Conservation (phyloP, 2,888 invertebrate genomes). For the Erebia epiphron region DNA sequence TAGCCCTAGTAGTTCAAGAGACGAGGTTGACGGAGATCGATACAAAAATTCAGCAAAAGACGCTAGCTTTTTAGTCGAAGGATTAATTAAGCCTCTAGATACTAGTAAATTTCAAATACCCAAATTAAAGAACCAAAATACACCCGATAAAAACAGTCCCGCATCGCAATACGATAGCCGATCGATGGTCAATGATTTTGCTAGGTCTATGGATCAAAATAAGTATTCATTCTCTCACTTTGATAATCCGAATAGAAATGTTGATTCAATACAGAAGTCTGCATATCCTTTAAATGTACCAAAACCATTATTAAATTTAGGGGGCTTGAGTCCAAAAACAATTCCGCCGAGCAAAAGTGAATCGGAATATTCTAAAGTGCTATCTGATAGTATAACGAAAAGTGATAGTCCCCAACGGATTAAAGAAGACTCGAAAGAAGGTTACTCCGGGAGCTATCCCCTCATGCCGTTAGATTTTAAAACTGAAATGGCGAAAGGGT, state of each 20-base stretch:
- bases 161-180: constrained; percentile 71
- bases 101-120: constrained; percentile 94
- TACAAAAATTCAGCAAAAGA: constrained; percentile 85
- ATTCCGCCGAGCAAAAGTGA: constrained; percentile 59
- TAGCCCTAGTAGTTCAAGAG: constrained; percentile 85
- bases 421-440: constrained; percentile 71
- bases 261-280: constrained; percentile 70
- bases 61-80: constrained; percentile 86
- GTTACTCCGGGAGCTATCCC: constrained; percentile 63
- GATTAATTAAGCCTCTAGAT: constrained; percentile 89
- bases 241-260: constrained; percentile 64
- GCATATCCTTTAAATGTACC: constrained; percentile 75
- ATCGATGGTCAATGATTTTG: constrained; percentile 74
- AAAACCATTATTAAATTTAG: constrained; percentile 74
- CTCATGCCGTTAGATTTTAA: constrained; percentile 74
- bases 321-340: constrained; percentile 73
- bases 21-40: constrained; percentile 85
- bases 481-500: constrained; percentile 75
- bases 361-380: constrained; percentile 65
- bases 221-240: constrained; percentile 76
- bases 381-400: constrained; percentile 69
- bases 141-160: constrained; percentile 74
- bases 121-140: constrained; percentile 84
- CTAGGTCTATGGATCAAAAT: constrained; percentile 68
- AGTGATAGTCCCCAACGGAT: constrained; percentile 64